Evolutionary conservation across 2,797 vertebrate genomes (phyloP).

Genomic region (Gadopsis marmoratus): DNA sequence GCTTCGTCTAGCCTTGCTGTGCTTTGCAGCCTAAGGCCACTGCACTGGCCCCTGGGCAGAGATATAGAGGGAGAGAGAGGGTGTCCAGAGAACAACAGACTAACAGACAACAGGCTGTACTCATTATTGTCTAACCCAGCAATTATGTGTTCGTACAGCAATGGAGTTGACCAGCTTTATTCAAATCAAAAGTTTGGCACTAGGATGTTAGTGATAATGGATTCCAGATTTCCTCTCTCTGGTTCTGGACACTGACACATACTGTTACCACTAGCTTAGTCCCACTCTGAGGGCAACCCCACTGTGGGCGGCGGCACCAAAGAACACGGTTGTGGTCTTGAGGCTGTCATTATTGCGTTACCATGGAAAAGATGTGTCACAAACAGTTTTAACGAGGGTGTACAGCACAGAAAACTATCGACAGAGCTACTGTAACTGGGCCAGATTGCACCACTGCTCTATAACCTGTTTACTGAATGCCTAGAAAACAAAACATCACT

Average conservation of each 20-base stretch:
- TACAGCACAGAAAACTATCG: conserved; percentile 50
- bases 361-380: conserved; percentile 88
- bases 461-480: conserved; percentile 33
- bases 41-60: conserved; percentile 85
- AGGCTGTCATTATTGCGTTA: conserved; percentile 90
- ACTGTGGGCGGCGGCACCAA: conserved; percentile 87
- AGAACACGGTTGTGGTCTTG: conserved; percentile 89
- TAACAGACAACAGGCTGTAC: conserved; percentile 82
- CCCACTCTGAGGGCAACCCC: conserved; percentile 89
- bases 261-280: conserved; percentile 90
- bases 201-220: conserved; percentile 44
- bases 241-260: conserved; percentile 89
- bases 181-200: conserved; percentile 77
- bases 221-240: conserved; percentile 80
- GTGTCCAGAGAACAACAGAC: conserved; percentile 44
- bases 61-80: conserved; percentile 53
- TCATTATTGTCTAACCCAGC: conserved; percentile 92
- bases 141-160: conserved; percentile 88
- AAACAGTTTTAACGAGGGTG: conserved; percentile 88
- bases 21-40: conserved; percentile 9
- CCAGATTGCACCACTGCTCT: conserved; percentile 34
- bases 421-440: conserved; percentile 44
- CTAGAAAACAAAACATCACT: conserved; percentile 32
- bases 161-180: conserved; percentile 92
- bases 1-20: conserved; percentile 4